These are phyloP conservation scores for Dicyrtoma fusca DNA, from an alignment of 2,888 invertebrate genomes.

Conservation along the genomic window DNA sequence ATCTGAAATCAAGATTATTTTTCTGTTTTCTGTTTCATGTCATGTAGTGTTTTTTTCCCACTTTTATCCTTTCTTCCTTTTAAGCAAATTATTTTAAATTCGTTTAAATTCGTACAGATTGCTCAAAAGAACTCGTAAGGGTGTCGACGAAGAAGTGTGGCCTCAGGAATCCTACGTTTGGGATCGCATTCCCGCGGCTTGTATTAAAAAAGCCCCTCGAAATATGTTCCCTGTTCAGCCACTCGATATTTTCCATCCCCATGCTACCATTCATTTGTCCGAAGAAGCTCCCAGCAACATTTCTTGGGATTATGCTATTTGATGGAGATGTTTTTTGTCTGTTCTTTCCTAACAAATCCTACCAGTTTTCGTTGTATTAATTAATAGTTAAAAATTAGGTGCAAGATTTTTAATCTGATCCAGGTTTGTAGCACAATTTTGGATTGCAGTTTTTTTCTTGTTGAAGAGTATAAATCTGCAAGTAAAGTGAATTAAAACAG, in stretches of 20 bases:
- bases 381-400: no score
- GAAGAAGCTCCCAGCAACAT: constrained; percentile 6
- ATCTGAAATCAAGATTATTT: no score
- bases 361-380: not conserved
- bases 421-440: no score
- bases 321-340: not conserved
- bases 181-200: constrained; percentile 40
- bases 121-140: constrained; percentile 38
- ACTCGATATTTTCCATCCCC: constrained; percentile 51
- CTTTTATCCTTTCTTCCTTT: no score
- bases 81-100: no score
- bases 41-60: no score
- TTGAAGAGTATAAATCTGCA: no score
- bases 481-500: no score
- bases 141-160: constrained; percentile 47
- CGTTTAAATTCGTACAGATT: constrained; percentile 22
- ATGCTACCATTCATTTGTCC: constrained; percentile 42
- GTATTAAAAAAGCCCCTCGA: constrained; percentile 11
- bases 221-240: constrained; percentile 39
- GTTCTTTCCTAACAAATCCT: not conserved
- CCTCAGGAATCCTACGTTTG: constrained; percentile 52
- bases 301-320: constrained; percentile 41
- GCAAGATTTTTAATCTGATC: no score
- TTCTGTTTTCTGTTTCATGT: no score
- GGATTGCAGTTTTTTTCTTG: no score